Percentiles rank a stretch among this genome's conserved stretches.
Evolutionary conservation across 1,140 invertebrate species (phyloP).

Genomic region (Ceratina japonica): DNA sequence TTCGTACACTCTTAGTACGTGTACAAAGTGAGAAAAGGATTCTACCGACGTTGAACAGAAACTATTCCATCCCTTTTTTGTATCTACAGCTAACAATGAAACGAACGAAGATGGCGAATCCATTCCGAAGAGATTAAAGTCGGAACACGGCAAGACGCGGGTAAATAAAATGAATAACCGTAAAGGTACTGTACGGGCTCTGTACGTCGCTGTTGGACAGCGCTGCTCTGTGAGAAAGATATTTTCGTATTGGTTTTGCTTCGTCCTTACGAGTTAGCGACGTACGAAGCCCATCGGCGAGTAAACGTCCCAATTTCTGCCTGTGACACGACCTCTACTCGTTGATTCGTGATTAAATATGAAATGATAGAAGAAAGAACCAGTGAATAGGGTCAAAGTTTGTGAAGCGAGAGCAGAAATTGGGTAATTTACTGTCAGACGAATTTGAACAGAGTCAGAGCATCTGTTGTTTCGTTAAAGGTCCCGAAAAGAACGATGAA

Average conservation of each 20-base stretch:
- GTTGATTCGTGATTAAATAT: constrained; percentile 9
- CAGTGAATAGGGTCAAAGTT: too few species aligned
- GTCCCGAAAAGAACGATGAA: constrained; percentile 92
- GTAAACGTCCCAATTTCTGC: too few species aligned
- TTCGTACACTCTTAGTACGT: constrained; percentile 52
- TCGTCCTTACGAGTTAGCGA: too few species aligned
- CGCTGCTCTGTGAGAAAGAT: too few species aligned
- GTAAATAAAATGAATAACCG: constrained; percentile 60
- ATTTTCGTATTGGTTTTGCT: too few species aligned
- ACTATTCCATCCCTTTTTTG: constrained; percentile 40
- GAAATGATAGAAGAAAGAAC: neutral
- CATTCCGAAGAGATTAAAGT: constrained; percentile 77
- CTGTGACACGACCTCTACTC: neutral
- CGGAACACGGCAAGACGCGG: constrained; percentile 70
- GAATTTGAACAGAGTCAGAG: too few species aligned
- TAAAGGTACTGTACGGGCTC: too few species aligned
- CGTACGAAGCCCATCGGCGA: too few species aligned
- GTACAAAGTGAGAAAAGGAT: neutral
- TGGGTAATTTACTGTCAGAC: too few species aligned
- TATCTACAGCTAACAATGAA: constrained; percentile 67
- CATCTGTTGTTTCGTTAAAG: constrained; percentile 73
- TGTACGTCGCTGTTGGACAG: too few species aligned
- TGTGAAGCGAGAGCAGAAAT: too few species aligned
- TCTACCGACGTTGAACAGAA: neutral
- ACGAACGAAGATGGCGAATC: constrained; percentile 77